Conservation (phyloP, 2,888 invertebrate species). For the Drosophila picticornis region DNA sequence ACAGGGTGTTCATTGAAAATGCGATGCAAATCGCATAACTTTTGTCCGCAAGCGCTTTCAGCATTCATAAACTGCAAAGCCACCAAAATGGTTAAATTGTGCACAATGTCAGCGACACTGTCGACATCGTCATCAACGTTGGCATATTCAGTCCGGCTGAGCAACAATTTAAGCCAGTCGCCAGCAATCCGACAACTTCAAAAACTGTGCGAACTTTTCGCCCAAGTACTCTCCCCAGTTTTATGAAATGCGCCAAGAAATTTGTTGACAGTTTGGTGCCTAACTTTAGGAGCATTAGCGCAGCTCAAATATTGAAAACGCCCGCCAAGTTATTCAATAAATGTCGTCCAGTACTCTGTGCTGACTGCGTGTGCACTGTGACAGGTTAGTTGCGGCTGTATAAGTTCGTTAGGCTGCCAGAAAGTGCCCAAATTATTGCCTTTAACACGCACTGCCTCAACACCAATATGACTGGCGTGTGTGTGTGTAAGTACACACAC, state of each 20-base stretch:
- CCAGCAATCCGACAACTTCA: constrained; percentile 65
- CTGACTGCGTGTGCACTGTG: constrained; percentile 42
- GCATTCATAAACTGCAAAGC: constrained; percentile 63
- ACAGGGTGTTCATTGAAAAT: not conserved
- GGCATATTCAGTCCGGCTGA: constrained; percentile 26
- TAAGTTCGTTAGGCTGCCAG: constrained; percentile 31
- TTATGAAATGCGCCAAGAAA: constrained; percentile 54
- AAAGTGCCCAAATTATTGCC: constrained; percentile 73
- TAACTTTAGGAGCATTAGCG: constrained; percentile 70
- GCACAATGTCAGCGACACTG: constrained; percentile 69
- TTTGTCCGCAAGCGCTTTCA: constrained; percentile 20
- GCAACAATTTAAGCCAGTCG: constrained; percentile 57
- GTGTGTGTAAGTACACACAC: not conserved
- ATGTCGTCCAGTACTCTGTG: constrained; percentile 50
- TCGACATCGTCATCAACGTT: constrained; percentile 45
- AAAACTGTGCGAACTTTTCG: constrained; percentile 61
- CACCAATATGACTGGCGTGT: constrained; percentile 2
- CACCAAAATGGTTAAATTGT: constrained; percentile 68
- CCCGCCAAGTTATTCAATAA: constrained; percentile 77
- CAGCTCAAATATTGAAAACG: constrained; percentile 74
- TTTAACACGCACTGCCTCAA: constrained; percentile 58
- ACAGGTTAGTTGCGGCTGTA: constrained; percentile 55
- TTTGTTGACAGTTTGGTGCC: constrained; percentile 73
- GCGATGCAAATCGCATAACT: constrained; percentile 24
- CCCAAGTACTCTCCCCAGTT: constrained; percentile 42